Percentiles rank a stretch among this genome's conserved stretches.
Conservation (phyloP, 2,113 vertebrate genomes). For the Paralichthys olivaceus region DNA sequence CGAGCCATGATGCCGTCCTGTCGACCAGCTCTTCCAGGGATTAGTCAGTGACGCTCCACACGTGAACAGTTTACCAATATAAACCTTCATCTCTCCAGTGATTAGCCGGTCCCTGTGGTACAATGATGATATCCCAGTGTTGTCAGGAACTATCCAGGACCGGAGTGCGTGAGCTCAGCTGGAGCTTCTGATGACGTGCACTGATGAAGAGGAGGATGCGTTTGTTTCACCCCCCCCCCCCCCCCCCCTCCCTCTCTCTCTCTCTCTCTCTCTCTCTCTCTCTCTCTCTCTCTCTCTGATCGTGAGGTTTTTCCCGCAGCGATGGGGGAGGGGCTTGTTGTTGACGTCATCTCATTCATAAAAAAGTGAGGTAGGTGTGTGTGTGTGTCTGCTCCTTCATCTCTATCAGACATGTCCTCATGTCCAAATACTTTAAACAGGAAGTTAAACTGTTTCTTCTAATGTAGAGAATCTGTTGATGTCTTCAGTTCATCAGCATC, state of each 20-base stretch:
- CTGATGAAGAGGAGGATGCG: constrained; percentile 49
- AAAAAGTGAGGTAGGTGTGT: constrained; percentile 30
- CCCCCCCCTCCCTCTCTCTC: too few relatives aligned
- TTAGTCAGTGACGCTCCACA: constrained; percentile 25
- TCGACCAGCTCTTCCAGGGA: constrained; percentile 24
- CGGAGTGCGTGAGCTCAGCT: not conserved
- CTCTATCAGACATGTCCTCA: too few relatives aligned
- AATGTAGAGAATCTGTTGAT: too few relatives aligned
- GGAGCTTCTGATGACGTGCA: constrained; percentile 26
- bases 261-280: too few relatives aligned
- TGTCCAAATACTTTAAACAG: too few relatives aligned
- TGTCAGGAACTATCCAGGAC: constrained; percentile 13
- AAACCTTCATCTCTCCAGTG: not conserved
- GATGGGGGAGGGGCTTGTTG: constrained; percentile 48
- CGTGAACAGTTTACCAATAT: not conserved
- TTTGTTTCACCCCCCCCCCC: not conserved
- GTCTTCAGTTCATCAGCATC: too few relatives aligned
- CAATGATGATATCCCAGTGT: too few relatives aligned
- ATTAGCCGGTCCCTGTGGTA: not conserved
- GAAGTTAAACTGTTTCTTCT: too few relatives aligned
- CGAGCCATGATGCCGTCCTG: not conserved
- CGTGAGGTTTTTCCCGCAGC: constrained; percentile 72
- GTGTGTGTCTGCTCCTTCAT: not conserved
- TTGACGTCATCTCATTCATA: constrained; percentile 71
- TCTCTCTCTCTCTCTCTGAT: constrained; percentile 29